phyloP scores from a whole-genome alignment of 2,888 invertebrate genomes.

The Brenthis daphne region DNA sequence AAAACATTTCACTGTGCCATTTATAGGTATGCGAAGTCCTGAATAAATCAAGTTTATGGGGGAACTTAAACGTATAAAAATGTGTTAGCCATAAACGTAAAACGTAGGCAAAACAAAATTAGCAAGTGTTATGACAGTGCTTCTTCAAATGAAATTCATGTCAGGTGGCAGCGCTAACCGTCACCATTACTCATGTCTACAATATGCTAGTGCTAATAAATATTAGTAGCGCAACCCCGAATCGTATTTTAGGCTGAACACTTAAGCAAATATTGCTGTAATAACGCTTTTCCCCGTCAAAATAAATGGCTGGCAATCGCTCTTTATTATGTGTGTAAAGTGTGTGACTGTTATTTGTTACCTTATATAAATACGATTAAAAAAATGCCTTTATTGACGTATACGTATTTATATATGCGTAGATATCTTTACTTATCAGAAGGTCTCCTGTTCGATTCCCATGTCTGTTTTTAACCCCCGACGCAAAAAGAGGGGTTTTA shows the following conservation, averaged over 20 bases:
- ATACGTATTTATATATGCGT: too few relatives aligned
- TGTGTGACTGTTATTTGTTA: not conserved
- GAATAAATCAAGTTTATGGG: slow-evolving; percentile 42
- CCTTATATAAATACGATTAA: not conserved
- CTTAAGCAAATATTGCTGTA: slow-evolving; percentile 24
- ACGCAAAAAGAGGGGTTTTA: too few relatives aligned
- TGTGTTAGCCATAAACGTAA: slow-evolving; percentile 68
- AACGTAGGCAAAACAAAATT: slow-evolving; percentile 67
- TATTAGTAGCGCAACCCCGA: slow-evolving; percentile 63
- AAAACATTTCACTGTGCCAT: slow-evolving; percentile 24
- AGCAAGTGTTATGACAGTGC: slow-evolving; percentile 58
- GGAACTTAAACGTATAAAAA: slow-evolving; percentile 55
- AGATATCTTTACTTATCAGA: too few relatives aligned
- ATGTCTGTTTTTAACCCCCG: too few relatives aligned
- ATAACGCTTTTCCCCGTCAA: slow-evolving; percentile 8
- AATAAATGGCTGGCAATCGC: slow-evolving; percentile 16
- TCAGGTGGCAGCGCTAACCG: slow-evolving; percentile 61
- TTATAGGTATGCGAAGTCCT: slow-evolving; percentile 29
- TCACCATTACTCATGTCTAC: slow-evolving; percentile 69
- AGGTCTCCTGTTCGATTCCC: too few relatives aligned
- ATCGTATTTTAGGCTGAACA: slow-evolving; percentile 46
- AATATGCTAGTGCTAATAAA: slow-evolving; percentile 70
- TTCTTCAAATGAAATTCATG: slow-evolving; percentile 79
- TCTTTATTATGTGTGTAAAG: slow-evolving; percentile 13
- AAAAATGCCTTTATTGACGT: not conserved